phyloP scores from a whole-genome alignment of 2,888 invertebrate species.

The Oscheius sp. region DNA sequence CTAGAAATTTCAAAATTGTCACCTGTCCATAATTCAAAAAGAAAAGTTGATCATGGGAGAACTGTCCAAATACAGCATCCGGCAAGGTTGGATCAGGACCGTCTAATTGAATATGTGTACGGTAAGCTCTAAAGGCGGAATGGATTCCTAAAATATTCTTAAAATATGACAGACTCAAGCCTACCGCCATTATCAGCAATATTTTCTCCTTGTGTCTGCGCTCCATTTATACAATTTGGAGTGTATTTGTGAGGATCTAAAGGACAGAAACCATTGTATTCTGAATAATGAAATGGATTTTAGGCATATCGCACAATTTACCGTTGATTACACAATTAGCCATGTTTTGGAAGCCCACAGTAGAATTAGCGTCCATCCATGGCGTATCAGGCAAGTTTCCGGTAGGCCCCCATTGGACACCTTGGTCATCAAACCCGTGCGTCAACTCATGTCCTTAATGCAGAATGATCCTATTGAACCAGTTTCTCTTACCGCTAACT shows the following conservation, averaged over 20 bases:
- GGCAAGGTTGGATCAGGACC: conserved; percentile 66
- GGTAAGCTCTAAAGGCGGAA: conserved; percentile 64
- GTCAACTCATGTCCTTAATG: conserved; percentile 91
- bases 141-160: conserved; percentile 50
- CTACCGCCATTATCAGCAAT: conserved; percentile 77
- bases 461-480: neutral
- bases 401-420: conserved; percentile 66
- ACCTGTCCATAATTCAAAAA: conserved; percentile 67
- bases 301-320: too few species aligned
- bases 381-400: conserved; percentile 48
- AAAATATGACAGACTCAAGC: neutral
- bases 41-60: conserved; percentile 70
- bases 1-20: too few species aligned
- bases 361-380: conserved; percentile 55
- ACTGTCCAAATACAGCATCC: conserved; percentile 54
- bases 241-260: conserved; percentile 42
- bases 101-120: conserved; percentile 53
- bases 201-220: conserved; percentile 77
- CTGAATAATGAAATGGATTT: conserved; percentile 22
- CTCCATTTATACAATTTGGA: conserved; percentile 75
- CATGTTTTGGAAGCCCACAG: conserved; percentile 54
- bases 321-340: conserved; percentile 61
- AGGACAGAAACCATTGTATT: conserved; percentile 63
- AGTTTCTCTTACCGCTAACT: conserved; percentile 82
- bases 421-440: conserved; percentile 89